A percentile compares a stretch with the other conserved stretches of the same genome.
These are phyloP conservation scores for Geotrupes spiniger DNA, from an alignment of 2,888 invertebrate genomes.

Conservation along the genomic window DNA sequence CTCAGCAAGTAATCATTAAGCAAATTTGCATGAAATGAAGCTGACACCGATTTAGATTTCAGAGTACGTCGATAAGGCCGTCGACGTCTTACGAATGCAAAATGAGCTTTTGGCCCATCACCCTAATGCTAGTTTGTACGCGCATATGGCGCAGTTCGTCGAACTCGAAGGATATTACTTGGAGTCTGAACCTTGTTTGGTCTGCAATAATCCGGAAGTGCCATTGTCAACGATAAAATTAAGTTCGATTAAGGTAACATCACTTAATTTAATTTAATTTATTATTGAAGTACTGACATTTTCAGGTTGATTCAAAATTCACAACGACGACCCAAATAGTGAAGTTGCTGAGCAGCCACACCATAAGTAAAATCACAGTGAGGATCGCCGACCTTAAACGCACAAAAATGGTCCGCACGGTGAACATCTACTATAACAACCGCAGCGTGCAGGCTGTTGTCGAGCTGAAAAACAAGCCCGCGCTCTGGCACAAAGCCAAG, in stretches of 20 bases:
- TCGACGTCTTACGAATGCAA: slow-evolving; percentile 81
- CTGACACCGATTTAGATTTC: slow-evolving; percentile 52
- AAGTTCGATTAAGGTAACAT: slow-evolving; percentile 78
- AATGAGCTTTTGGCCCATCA: slow-evolving; percentile 86
- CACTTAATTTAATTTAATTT: slow-evolving; percentile 5
- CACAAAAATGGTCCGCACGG: slow-evolving; percentile 94
- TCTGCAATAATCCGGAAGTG: slow-evolving; percentile 97
- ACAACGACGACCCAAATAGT: slow-evolving; percentile 98
- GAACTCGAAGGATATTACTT: slow-evolving; percentile 95
- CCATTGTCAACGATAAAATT: slow-evolving; percentile 88
- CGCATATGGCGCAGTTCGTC: slow-evolving; percentile 88
- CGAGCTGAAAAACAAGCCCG: slow-evolving; percentile 93
- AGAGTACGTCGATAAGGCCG: slow-evolving; percentile 82
- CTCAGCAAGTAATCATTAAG: slow-evolving; percentile 54
- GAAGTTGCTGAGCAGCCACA: slow-evolving; percentile 92
- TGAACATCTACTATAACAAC: slow-evolving; percentile 96
- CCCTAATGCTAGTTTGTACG: slow-evolving; percentile 91
- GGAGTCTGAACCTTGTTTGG: slow-evolving; percentile 95
- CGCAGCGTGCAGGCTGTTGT: slow-evolving; percentile 95
- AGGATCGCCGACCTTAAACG: slow-evolving; percentile 94
- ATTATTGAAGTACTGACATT: neutral
- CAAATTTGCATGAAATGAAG: neutral
- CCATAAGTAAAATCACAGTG: slow-evolving; percentile 89
- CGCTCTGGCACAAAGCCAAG: slow-evolving; percentile 96
- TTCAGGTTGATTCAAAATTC: slow-evolving; percentile 87